phyloP scores from a whole-genome alignment of 2,797 vertebrate species.

The Sebastes ruberrimus region DNA sequence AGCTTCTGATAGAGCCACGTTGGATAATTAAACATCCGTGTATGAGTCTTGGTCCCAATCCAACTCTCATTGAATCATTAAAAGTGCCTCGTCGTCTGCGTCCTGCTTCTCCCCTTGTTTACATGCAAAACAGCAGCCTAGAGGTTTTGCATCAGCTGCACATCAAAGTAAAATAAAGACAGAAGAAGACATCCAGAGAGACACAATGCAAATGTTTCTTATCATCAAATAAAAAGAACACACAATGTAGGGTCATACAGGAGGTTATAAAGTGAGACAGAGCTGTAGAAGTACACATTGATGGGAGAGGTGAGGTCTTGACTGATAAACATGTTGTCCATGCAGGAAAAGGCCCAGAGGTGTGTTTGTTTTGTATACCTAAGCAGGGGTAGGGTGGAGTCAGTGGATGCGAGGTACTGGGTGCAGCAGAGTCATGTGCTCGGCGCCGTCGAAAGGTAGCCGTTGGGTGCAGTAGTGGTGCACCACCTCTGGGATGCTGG shows the following conservation, averaged over 20 bases:
- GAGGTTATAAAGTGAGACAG: not conserved
- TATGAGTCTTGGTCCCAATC: not conserved
- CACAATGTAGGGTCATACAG: not conserved
- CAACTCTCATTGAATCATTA: slow-evolving; percentile 43
- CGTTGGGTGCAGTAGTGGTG: slow-evolving; percentile 90
- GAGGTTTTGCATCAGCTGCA: slow-evolving; percentile 65
- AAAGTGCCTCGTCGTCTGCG: slow-evolving; percentile 29
- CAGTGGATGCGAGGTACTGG: slow-evolving; percentile 84
- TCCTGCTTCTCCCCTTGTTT: slow-evolving; percentile 2
- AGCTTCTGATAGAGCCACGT: not conserved
- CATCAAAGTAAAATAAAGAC: slow-evolving; percentile 28
- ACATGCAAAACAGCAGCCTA: slow-evolving; percentile 62
- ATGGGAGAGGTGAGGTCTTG: slow-evolving; percentile 3
- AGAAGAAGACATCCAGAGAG: not conserved
- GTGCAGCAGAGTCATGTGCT: slow-evolving; percentile 93
- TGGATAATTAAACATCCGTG: slow-evolving; percentile 7
- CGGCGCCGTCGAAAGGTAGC: slow-evolving; percentile 92
- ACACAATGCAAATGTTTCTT: not conserved
- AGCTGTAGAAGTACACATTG: slow-evolving; percentile 4
- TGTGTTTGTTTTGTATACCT: slow-evolving; percentile 33
- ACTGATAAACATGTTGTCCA: slow-evolving; percentile 11
- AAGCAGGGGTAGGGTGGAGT: slow-evolving; percentile 23
- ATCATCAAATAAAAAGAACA: not conserved
- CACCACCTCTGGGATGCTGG: slow-evolving; percentile 93
- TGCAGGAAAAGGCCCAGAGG: not conserved